These are phyloP conservation scores for Micromys minutus DNA, from an alignment of 2,113 vertebrate genomes.

Conservation along the genomic window DNA sequence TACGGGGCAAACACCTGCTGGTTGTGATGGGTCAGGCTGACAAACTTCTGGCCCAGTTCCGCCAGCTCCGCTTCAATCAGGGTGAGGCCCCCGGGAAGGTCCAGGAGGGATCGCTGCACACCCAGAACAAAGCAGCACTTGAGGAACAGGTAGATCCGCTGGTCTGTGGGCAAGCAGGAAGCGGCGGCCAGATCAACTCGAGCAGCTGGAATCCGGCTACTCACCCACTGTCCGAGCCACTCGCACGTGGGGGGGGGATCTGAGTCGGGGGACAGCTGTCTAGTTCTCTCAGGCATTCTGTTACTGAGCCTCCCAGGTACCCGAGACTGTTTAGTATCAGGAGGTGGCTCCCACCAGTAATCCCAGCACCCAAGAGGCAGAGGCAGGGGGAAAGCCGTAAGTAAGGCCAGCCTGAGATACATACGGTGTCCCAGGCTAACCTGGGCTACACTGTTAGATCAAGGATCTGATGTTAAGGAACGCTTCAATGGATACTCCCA, in stretches of 20 bases:
- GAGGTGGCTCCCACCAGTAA: neutral
- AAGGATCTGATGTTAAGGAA: neutral
- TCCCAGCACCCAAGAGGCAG: neutral
- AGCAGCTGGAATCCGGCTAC: neutral
- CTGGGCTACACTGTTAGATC: neutral
- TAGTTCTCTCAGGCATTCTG: neutral
- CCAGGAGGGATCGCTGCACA: slow-evolving; percentile 68
- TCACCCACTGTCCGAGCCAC: too few relatives aligned
- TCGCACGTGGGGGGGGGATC: neutral
- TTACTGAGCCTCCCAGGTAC: neutral
- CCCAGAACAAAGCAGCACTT: slow-evolving; percentile 79
- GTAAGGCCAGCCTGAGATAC: neutral
- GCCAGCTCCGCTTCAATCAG: slow-evolving; percentile 85
- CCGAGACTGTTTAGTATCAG: neutral
- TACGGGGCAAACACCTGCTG: slow-evolving; percentile 86
- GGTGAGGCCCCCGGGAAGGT: slow-evolving; percentile 81
- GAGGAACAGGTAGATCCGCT: slow-evolving; percentile 84
- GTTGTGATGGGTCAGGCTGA: slow-evolving; percentile 82
- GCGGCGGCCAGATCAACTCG: too few relatives aligned
- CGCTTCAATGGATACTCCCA: neutral
- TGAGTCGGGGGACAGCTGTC: neutral
- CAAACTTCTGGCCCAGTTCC: slow-evolving; percentile 82
- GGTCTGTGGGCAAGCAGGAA: slow-evolving; percentile 75
- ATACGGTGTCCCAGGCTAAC: neutral
- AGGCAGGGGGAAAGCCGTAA: neutral